Evolutionary conservation across 2,888 invertebrate genomes (phyloP), one percentile per base, ranked within the genome.

Genomic region (Candidula unifasciata): DNA sequence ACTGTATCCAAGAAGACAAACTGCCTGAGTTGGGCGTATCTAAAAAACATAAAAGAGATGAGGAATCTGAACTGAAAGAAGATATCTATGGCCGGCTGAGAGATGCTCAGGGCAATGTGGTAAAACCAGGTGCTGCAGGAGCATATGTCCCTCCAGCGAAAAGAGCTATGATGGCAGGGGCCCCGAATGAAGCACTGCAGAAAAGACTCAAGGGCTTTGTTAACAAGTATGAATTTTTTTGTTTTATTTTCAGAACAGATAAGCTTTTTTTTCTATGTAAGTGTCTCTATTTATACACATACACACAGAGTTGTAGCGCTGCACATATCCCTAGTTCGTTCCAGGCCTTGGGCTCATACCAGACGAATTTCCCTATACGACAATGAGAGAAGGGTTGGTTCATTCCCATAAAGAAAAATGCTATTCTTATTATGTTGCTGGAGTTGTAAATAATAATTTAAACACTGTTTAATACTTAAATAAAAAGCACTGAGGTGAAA

Each of bases 71-170:
- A 35, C 30, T 82, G 66, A 80, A 79, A 73, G 91, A 98, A 95
- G 98, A 99, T 94, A 98, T 99, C 92, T 98, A 99, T 94, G 98
- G 98, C 0, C 95, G 98, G 85, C 95, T 96, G 89, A 95, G 97
- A 88, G 96, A 96, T 92, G 96, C 96, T 90, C 95, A 96, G 89
- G 98, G 84, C 35, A 86, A 83, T 68, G 64, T 66, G 16, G 81
- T 77, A 10, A 60, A 57, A n/a, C 74, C 69, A 52, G 64, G 60
- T 8, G 57, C 44, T n/a, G n/a, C 76, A 71, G 95, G 95, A 6
- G 96, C 96, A 87, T 98, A 98, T 91, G 93, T 98, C 86, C 97
- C 98, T 21, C 98, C 98, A 52, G 97, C 96, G 89, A 95, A 96
- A 88, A 95, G 97, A 89, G 95, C 95, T 44, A 94, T 94, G 94